Evolutionary conservation across 2,797 vertebrate species (phyloP).

Genomic region (Sparus aurata): DNA sequence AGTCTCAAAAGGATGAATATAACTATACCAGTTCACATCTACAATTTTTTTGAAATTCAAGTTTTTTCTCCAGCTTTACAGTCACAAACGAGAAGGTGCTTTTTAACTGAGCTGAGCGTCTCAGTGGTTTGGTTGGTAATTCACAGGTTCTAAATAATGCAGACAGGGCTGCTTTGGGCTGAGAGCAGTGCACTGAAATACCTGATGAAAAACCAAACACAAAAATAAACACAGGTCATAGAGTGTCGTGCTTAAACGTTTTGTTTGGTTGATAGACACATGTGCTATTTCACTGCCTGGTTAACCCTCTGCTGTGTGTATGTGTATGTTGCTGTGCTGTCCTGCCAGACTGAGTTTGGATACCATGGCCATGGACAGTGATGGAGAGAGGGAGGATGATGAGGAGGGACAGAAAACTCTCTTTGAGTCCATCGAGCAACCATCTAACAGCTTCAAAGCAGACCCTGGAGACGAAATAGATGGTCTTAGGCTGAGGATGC

Average conservation of each 20-base stretch:
- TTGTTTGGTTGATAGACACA: background rate
- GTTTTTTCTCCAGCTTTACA: background rate
- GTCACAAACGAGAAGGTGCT: background rate
- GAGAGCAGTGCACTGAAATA: conserved; percentile 26
- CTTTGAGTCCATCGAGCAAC: conserved; percentile 49
- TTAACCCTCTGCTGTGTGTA: conserved; percentile 10
- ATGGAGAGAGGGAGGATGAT: conserved; percentile 83
- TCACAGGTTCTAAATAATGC: conserved; percentile 20
- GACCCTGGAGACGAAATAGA: conserved; percentile 67
- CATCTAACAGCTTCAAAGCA: conserved; percentile 41
- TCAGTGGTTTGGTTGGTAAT: conserved; percentile 30
- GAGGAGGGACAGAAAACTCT: conserved; percentile 63
- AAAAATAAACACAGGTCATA: background rate
- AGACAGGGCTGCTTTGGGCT: background rate
- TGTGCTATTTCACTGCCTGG: background rate
- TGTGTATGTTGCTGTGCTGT: conserved; percentile 10
- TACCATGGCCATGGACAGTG: conserved; percentile 82
- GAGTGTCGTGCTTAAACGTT: background rate
- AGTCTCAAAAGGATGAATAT: background rate
- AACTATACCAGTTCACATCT: background rate
- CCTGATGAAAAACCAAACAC: background rate
- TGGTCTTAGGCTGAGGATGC: conserved; percentile 25
- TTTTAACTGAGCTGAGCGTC: background rate
- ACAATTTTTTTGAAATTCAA: background rate
- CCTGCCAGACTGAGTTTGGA: conserved; percentile 89